Evolutionary conservation across 2,113 vertebrate species (phyloP).

Genomic region (Urocolius indicus): DNA sequence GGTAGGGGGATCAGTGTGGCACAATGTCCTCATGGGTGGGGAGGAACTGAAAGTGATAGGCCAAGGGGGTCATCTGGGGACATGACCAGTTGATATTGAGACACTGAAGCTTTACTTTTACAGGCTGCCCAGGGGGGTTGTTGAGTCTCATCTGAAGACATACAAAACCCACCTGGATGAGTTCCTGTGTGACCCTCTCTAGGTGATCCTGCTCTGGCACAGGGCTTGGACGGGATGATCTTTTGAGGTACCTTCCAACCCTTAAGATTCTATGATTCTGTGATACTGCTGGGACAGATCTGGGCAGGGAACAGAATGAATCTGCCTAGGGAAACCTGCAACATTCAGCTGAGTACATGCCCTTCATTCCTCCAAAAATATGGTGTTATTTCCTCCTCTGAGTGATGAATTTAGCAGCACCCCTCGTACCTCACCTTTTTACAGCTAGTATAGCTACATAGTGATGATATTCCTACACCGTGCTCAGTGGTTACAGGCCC

Average conservation of each 20-base stretch:
- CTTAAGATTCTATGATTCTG: too few species aligned
- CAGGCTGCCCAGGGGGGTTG: too few species aligned
- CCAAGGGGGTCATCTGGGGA: neutral
- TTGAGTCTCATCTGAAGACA: too few species aligned
- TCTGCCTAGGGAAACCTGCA: neutral
- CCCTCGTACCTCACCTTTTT: neutral
- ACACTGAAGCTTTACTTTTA: neutral
- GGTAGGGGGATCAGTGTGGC: neutral
- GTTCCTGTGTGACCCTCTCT: too few species aligned
- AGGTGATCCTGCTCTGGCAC: too few species aligned
- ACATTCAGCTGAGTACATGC: neutral
- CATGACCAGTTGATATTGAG: neutral
- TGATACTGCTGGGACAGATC: neutral
- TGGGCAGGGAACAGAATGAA: neutral
- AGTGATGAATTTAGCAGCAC: neutral
- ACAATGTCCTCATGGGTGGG: neutral
- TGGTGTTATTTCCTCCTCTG: neutral
- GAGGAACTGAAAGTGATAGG: neutral
- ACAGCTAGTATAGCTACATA: neutral
- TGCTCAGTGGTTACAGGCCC: neutral
- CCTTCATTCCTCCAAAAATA: neutral
- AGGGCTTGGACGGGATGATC: too few species aligned
- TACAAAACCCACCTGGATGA: too few species aligned
- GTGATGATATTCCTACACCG: neutral
- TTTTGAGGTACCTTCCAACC: too few species aligned